Evolutionary conservation across 2,113 vertebrate species (phyloP), one percentile per base, ranked within the genome.

Genomic region (Tetrax tetrax): DNA sequence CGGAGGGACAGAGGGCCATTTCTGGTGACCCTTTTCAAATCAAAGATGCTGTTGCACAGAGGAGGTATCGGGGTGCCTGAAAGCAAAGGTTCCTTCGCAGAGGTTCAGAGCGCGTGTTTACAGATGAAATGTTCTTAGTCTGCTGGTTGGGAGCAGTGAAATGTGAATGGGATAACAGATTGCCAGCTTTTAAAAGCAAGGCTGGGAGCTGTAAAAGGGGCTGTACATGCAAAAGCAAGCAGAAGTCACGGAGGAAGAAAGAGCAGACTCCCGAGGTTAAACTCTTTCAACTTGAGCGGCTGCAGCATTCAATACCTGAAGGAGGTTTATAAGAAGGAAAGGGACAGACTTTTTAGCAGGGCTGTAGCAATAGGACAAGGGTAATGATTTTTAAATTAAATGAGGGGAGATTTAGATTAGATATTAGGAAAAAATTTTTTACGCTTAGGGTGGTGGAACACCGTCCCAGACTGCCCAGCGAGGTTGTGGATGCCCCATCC

Each of bases 361-460:
- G 27, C 9, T 87, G 45, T 6, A 24, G 54, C 2, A 8, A 14
- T 0, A 41, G 63, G 5, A 56, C 28, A 74, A 13, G 5, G 6
- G 6, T 5, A 15, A 24, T 10, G 29, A 10, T 8, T 90, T 90
- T 87, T 22, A 28, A 41, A 47, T 3, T 27, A 23, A 11, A 33
- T 23, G 35, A 79, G 10, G 6, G 3, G 3, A 33, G 18, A 50
- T 45, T 48, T 4, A 33, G 41, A 20, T 2, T 29, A 10, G 15
- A 16, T 12, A 13, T 2, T 56, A 78, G n/a, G 41, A 38, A 48
- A 33, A 51, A 4, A 7, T 38, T 3, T 60, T 60, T 87, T 8
- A 33, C 0, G 0, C 0, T 37, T 25, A 60, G 14, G 19, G 8
- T n/a, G 72, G 0, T 3, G 2, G 64, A 18, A 6, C 6, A 3